A percentile compares a stretch with the other conserved stretches of the same genome.
phyloP scores from a whole-genome alignment of 2,797 vertebrate species.

The Tauraco hartlaubi region DNA sequence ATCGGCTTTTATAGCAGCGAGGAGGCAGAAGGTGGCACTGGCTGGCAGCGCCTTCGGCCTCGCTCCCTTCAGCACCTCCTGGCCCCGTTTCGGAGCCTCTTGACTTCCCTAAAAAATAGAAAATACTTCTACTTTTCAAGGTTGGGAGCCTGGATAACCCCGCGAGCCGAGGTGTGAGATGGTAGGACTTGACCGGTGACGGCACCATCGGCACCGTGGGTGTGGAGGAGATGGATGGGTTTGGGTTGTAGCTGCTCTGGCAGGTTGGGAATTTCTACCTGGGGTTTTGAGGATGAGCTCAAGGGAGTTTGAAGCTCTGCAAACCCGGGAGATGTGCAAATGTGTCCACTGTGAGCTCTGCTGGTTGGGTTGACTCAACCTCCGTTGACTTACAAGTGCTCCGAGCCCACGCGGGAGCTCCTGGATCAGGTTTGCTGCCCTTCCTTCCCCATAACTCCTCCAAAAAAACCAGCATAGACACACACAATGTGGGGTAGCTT shows the following conservation, averaged over 20 bases:
- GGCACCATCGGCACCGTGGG: neutral
- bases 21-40: constrained; percentile 45
- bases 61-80: fast-evolving
- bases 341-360: fast-evolving
- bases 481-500: fast-evolving
- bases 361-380: neutral
- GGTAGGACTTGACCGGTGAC: fast-evolving
- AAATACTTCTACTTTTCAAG: neutral
- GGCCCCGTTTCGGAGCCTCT: fast-evolving
- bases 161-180: fast-evolving
- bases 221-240: fast-evolving
- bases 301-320: neutral
- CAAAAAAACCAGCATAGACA: neutral
- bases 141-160: neutral
- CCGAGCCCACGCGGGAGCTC: neutral
- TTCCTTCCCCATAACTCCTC: neutral
- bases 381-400: neutral
- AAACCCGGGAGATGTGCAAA: fast-evolving
- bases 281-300: fast-evolving
- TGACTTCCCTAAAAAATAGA: neutral
- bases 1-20: neutral
- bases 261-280: fast-evolving
- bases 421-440: neutral
- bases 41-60: fast-evolving
- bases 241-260: neutral